Evolutionary conservation across 2,797 vertebrate genomes (phyloP).

Genomic region (Falco peregrinus): DNA sequence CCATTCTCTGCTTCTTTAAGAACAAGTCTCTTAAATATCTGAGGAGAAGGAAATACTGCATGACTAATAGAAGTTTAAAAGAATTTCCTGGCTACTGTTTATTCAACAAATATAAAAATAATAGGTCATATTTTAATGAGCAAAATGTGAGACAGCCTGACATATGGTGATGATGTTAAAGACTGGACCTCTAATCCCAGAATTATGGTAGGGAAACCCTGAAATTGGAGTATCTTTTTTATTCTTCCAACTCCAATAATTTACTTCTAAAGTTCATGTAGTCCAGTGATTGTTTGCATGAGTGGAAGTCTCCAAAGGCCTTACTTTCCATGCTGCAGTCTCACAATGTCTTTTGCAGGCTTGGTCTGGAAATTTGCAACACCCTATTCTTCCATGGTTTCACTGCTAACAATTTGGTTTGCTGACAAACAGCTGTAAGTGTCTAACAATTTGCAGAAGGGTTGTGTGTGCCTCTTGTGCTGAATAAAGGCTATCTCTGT

Average conservation of each 20-base stretch:
- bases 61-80: constrained; percentile 57
- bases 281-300: constrained; percentile 45
- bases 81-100: constrained; percentile 69
- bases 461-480: neutral
- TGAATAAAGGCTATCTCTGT: constrained; percentile 4
- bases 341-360: constrained; percentile 60
- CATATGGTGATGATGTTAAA: constrained; percentile 60
- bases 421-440: neutral
- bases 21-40: constrained; percentile 20
- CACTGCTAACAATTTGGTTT: neutral
- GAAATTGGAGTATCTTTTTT: constrained; percentile 37
- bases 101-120: constrained; percentile 62
- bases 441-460: neutral
- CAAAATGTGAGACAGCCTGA: constrained; percentile 38
- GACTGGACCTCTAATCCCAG: constrained; percentile 9
- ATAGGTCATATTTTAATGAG: constrained; percentile 34
- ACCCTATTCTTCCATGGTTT: constrained; percentile 36
- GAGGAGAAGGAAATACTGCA: constrained; percentile 31
- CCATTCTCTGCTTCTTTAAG: constrained; percentile 35
- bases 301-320: constrained; percentile 41
- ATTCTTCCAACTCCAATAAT: constrained; percentile 54
- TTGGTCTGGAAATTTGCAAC: constrained; percentile 44
- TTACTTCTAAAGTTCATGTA: constrained; percentile 35
- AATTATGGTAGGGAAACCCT: constrained; percentile 49
- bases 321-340: constrained; percentile 40